Conservation (phyloP, 2,888 invertebrate species). For the Hyles lineata region DNA sequence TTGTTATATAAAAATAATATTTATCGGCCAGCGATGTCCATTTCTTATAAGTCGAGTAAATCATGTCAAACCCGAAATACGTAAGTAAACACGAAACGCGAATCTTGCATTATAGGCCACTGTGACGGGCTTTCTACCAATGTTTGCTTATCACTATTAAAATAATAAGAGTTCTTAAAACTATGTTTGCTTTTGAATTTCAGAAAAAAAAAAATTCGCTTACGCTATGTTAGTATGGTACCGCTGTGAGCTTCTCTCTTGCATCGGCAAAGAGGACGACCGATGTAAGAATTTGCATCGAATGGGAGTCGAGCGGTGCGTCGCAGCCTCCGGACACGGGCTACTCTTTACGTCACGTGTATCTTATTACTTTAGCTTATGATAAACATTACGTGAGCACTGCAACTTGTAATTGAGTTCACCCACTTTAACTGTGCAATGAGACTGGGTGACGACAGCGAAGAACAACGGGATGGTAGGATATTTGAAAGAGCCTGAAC, state of each 20-base stretch:
- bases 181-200: no score
- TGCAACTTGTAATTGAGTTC: conserved; percentile 8
- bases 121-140: neutral
- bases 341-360: conserved; percentile 27
- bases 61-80: neutral
- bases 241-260: conserved; percentile 37
- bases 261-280: conserved; percentile 52
- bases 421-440: neutral
- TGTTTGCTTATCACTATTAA: no score
- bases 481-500: neutral
- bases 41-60: no score
- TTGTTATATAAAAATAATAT: no score
- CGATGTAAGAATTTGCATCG: conserved; percentile 83
- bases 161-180: no score
- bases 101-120: neutral
- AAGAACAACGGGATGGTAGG: neutral
- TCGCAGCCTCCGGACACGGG: conserved; percentile 65
- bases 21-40: no score
- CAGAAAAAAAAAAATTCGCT: neutral
- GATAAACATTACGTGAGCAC: conserved; percentile 16
- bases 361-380: conserved; percentile 30
- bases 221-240: neutral
- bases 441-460: neutral
- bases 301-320: conserved; percentile 71
- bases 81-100: neutral